These are phyloP conservation scores for Lasioglossum villosulum DNA, from an alignment of 2,888 invertebrate species.

Conservation along the genomic window DNA sequence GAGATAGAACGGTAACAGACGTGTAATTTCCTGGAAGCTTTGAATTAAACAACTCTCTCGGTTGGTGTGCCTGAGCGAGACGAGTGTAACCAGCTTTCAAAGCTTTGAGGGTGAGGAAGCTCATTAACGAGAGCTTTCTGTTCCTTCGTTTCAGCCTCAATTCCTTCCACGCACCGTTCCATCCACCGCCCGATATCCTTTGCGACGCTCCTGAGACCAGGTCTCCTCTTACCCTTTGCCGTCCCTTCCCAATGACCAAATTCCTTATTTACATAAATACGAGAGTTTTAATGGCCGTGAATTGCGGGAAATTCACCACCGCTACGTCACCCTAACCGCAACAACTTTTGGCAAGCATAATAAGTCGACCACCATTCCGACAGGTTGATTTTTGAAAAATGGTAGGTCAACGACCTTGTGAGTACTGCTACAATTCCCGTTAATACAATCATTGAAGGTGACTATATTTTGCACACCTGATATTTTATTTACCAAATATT, in stretches of 20 bases:
- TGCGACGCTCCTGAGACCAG: constrained; percentile 45
- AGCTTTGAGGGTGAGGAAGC: constrained; percentile 83
- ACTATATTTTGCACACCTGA: neutral
- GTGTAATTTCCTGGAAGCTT: constrained; percentile 83
- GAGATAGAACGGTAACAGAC: constrained; percentile 79
- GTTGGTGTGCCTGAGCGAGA: constrained; percentile 71
- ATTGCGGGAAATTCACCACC: constrained; percentile 50
- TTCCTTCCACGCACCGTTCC: constrained; percentile 69
- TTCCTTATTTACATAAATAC: constrained; percentile 81
- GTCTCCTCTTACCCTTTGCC: constrained; percentile 36
- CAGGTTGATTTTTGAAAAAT: neutral
- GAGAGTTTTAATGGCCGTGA: constrained; percentile 72
- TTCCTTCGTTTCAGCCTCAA: constrained; percentile 70
- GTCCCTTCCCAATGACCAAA: constrained; percentile 45
- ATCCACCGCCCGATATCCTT: constrained; percentile 66
- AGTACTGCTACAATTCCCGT: neutral
- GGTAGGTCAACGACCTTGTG: neutral
- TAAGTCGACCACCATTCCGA: neutral
- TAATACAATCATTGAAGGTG: too few relatives aligned
- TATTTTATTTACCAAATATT: neutral
- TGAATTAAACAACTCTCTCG: constrained; percentile 79
- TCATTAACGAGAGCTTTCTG: constrained; percentile 83
- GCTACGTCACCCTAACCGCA: constrained; percentile 9
- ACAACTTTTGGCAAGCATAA: neutral
- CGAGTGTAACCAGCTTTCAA: constrained; percentile 81